Percentiles rank a stretch among this genome's conserved stretches.
Conservation (phyloP, 2,888 invertebrate species). For the Parthenolecanium corni region DNA sequence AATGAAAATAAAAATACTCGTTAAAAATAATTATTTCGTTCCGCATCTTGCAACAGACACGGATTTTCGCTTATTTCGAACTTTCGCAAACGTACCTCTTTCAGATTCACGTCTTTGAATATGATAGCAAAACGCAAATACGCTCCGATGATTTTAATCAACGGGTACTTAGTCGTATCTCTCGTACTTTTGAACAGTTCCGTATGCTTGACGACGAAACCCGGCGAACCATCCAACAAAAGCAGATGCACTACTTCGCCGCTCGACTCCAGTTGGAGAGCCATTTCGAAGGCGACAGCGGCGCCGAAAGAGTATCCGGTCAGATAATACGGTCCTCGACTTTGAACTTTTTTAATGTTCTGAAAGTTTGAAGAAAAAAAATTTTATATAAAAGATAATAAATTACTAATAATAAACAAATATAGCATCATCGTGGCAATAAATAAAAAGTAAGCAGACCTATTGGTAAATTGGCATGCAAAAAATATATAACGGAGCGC, state of each 20-base stretch:
- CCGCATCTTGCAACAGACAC: no score
- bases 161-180: slow-evolving; percentile 47
- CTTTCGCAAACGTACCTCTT: slow-evolving; percentile 51
- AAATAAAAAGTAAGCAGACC: no score
- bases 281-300: slow-evolving; percentile 90
- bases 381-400: no score
- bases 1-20: not conserved
- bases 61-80: no score
- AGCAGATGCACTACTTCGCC: slow-evolving; percentile 47
- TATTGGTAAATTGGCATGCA: no score
- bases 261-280: slow-evolving; percentile 61
- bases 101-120: slow-evolving; percentile 58
- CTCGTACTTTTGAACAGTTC: slow-evolving; percentile 49
- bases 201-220: slow-evolving; percentile 65
- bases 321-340: slow-evolving; percentile 71
- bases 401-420: no score
- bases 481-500: no score
- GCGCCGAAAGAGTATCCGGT: slow-evolving; percentile 95
- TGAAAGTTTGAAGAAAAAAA: slow-evolving; percentile 35
- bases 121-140: slow-evolving; percentile 73
- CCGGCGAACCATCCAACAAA: slow-evolving; percentile 82
- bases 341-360: slow-evolving; percentile 64
- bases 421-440: no score
- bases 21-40: not conserved
- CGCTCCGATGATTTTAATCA: slow-evolving; percentile 47